phyloP scores from a whole-genome alignment of 2,113 vertebrate species.

The Solea senegalensis region DNA sequence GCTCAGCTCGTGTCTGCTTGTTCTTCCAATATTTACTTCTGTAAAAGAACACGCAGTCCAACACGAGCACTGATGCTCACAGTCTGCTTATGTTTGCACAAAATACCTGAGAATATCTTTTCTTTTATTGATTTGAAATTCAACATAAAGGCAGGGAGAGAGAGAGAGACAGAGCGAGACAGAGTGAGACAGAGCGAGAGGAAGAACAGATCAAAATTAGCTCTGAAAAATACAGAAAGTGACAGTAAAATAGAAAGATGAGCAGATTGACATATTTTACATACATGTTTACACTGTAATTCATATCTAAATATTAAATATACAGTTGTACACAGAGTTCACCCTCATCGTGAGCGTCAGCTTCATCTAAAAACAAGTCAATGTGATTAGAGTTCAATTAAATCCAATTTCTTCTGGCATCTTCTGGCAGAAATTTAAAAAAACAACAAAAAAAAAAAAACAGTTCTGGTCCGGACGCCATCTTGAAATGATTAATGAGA shows the following conservation, averaged over 20 bases:
- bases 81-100: no score
- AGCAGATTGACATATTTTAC: no score
- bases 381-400: constrained; percentile 15
- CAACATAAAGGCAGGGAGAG: neutral
- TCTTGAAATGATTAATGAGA: constrained; percentile 36
- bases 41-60: no score
- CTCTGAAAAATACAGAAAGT: neutral
- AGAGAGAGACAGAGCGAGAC: no score
- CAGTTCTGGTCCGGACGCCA: constrained; percentile 13
- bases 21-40: no score
- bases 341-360: neutral
- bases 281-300: constrained; percentile 9
- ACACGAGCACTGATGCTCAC: no score
- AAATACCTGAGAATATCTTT: neutral
- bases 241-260: neutral
- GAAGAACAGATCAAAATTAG: neutral
- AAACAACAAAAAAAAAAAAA: neutral
- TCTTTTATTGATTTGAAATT: neutral
- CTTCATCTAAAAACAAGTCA: constrained; percentile 2
- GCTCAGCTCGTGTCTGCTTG: no score
- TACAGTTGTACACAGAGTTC: no score
- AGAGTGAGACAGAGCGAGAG: no score
- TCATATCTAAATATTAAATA: no score
- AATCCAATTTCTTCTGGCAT: constrained; percentile 12
- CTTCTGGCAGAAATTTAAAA: neutral